Evolutionary conservation across 1,140 invertebrate genomes (phyloP).

Genomic region (Lepidurus arcticus): DNA sequence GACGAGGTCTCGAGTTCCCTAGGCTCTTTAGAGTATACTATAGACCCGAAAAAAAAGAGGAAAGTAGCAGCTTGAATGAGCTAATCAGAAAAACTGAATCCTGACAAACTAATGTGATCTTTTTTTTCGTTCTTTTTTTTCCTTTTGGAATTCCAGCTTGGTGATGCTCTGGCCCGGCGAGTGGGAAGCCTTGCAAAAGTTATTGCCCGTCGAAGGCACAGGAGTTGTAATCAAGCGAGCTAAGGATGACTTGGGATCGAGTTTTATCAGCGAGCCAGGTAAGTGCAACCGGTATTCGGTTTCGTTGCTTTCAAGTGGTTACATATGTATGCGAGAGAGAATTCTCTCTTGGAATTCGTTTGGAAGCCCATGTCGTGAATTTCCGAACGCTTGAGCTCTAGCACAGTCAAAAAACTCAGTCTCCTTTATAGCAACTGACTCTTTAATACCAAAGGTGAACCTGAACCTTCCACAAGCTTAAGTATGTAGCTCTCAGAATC

Average conservation of each 20-base stretch:
- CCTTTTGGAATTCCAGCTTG: neutral
- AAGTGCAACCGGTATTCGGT: neutral
- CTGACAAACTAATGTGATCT: neutral
- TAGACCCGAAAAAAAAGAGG: neutral
- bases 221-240: neutral
- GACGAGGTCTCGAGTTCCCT: neutral
- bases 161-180: neutral
- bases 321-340: neutral
- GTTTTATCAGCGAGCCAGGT: conserved; percentile 2
- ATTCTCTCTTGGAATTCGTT: neutral
- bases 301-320: neutral
- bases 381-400: no score
- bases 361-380: neutral
- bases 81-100: neutral
- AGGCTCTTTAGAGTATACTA: neutral
- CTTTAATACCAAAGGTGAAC: no score
- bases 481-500: no score
- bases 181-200: neutral
- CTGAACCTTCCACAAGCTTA: no score
- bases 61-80: neutral
- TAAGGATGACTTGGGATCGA: neutral
- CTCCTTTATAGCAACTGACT: no score
- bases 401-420: no score
- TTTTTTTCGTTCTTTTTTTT: neutral
- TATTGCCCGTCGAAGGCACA: neutral